Evolutionary conservation across 2,113 vertebrate species (phyloP).

Genomic region (Oryzias javanicus): DNA sequence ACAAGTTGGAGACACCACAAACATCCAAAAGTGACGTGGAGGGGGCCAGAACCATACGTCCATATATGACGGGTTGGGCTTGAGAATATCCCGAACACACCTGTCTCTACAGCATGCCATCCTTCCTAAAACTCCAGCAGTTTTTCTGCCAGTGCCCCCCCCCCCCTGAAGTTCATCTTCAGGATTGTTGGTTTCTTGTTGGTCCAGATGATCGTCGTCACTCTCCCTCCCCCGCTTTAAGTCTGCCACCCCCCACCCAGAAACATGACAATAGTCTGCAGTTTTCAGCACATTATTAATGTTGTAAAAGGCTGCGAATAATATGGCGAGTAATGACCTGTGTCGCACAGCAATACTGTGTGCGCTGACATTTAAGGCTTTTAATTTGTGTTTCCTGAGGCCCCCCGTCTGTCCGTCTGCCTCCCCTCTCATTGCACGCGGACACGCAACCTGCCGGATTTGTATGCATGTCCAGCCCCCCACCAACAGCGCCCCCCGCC

Average conservation of each 20-base stretch:
- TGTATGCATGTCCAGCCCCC: too few species aligned
- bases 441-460: not conserved
- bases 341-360: conserved; percentile 96
- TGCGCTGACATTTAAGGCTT: conserved; percentile 99
- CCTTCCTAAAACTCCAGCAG: too few species aligned
- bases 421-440: conserved; percentile 52
- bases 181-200: too few species aligned
- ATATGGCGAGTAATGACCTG: conserved; percentile 99
- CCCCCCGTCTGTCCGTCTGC: conserved; percentile 46
- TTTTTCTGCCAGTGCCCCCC: too few species aligned
- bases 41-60: too few species aligned
- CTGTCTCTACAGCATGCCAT: too few species aligned
- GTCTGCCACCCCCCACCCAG: not conserved
- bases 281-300: conserved; percentile 97
- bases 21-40: too few species aligned
- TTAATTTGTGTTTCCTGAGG: conserved; percentile 93
- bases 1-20: too few species aligned
- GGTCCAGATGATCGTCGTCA: too few species aligned
- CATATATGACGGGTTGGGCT: too few species aligned
- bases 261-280: conserved; percentile 77
- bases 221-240: conserved; percentile 9
- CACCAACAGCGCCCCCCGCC: not conserved
- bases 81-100: too few species aligned
- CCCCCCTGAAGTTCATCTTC: too few species aligned
- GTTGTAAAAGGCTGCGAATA: conserved; percentile 89